Conservation (phyloP, 1,140 invertebrate genomes). For the Brachionus sp. region DNA sequence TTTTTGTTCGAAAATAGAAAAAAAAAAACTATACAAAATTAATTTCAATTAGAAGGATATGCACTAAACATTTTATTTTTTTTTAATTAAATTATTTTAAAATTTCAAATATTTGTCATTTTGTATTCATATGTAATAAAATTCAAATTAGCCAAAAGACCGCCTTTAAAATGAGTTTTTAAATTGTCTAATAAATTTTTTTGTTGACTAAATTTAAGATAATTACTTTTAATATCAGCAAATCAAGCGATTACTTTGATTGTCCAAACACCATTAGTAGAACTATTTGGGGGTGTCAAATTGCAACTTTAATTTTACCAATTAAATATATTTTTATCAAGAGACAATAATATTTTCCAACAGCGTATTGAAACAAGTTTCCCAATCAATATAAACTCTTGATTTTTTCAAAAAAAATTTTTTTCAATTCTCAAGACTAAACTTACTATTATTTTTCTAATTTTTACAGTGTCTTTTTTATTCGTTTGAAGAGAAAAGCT, state of each 20-base stretch:
- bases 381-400: too few species aligned
- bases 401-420: too few species aligned
- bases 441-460: too few species aligned
- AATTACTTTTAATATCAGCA: background rate
- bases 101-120: background rate
- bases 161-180: background rate
- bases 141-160: background rate
- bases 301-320: background rate
- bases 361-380: too few species aligned
- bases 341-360: background rate
- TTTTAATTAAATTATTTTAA: background rate
- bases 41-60: background rate
- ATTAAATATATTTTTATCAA: background rate
- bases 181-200: constrained; percentile 1
- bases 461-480: too few species aligned
- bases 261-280: background rate
- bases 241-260: background rate
- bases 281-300: background rate
- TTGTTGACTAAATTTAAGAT: background rate
- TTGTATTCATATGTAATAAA: background rate
- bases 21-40: background rate
- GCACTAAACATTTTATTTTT: background rate
- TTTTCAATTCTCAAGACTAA: too few species aligned
- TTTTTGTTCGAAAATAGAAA: too few species aligned
- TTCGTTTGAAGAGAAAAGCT: too few species aligned